phyloP scores from a whole-genome alignment of 2,113 vertebrate species.

The Charadrius vociferus region DNA sequence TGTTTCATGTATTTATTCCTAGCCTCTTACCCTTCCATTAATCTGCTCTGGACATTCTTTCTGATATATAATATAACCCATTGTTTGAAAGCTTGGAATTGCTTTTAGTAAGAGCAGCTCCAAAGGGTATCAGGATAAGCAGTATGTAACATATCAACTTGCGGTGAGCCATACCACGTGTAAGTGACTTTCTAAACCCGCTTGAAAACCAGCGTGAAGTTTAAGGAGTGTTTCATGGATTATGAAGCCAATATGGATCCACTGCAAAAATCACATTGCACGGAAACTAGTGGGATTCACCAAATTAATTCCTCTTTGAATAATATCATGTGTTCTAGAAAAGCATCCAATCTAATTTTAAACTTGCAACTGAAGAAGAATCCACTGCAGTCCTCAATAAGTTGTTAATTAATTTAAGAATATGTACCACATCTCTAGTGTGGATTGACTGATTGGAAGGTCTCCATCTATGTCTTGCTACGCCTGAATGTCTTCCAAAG shows the following conservation, averaged over 20 bases:
- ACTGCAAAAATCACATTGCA: not conserved
- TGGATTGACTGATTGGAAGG: not conserved
- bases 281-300: not conserved
- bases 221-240: not conserved
- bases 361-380: not conserved
- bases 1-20: slow-evolving; percentile 71
- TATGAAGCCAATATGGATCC: not conserved
- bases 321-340: not conserved
- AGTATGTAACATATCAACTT: not conserved
- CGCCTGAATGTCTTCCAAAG: not conserved
- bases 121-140: not conserved
- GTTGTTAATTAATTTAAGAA: not conserved
- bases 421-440: not conserved
- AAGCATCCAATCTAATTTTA: not conserved
- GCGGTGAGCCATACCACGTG: not conserved
- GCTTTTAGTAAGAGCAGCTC: slow-evolving; percentile 21
- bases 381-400: not conserved
- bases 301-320: not conserved
- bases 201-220: not conserved
- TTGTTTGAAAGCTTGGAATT: slow-evolving; percentile 35
- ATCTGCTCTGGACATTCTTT: slow-evolving; percentile 52
- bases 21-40: slow-evolving; percentile 50
- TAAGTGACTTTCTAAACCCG: not conserved
- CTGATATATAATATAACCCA: slow-evolving; percentile 11
- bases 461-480: not conserved